Conservation (phyloP, 1,140 invertebrate species). For the Bombus polaris region DNA sequence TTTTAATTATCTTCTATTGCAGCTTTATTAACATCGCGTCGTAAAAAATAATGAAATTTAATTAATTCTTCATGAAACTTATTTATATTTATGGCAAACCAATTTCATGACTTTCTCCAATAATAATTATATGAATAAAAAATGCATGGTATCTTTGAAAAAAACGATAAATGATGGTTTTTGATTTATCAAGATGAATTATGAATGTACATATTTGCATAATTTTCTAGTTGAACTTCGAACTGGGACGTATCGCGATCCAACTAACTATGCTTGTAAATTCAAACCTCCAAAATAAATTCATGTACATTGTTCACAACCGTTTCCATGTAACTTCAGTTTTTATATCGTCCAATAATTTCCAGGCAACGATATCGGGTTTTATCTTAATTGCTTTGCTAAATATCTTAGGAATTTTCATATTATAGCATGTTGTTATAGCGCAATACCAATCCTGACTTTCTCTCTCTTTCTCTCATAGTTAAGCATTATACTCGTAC, state of each 20-base stretch:
- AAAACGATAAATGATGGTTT: background rate
- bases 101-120: background rate
- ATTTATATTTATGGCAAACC: background rate
- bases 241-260: background rate
- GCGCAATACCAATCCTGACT: background rate
- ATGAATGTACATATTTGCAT: background rate
- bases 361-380: background rate
- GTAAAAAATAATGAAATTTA: background rate
- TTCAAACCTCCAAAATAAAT: constrained; percentile 1
- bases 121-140: too few relatives aligned
- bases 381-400: background rate
- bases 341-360: background rate
- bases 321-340: background rate
- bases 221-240: background rate
- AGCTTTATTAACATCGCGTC: too few relatives aligned
- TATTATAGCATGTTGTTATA: background rate
- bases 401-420: background rate
- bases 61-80: background rate
- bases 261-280: background rate
- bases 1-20: too few relatives aligned
- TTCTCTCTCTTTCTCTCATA: background rate
- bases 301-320: background rate
- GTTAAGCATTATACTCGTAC: background rate
- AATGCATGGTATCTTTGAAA: background rate
- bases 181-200: background rate